Base-by-base conservation (phyloP, 2,113 vertebrate genomes). In the Manacus vitellinus region DNA sequence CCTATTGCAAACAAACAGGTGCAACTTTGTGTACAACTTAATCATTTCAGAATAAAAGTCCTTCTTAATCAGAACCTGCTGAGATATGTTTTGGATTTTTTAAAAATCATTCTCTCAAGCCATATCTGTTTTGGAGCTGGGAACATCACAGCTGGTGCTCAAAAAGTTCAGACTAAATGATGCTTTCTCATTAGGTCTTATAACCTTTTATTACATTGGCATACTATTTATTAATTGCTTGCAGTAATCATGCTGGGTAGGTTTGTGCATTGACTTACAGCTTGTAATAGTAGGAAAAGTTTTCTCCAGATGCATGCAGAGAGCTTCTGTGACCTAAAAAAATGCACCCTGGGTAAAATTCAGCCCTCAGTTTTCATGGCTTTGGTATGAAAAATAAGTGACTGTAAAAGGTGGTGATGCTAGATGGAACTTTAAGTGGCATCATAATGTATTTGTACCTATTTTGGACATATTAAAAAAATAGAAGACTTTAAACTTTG, bases 191-290 rank as follows among this genome's bases (percentile, higher is more conserved):
- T 28, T 43, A 73, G 31, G 89, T 79, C 67, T 79, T 93, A 56
- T 12, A 75, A 37, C 11, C 20, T 10, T 65, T 92, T 89, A 78
- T 93, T 79, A 94, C 30, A 16, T 25, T 91, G 77, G 61, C 51
- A 91, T 94, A 75, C 21, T 91, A 54, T 95, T 96, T 96, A 89
- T 44, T n/a, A 73, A 88, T 25, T 12, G 12, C 51, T 95, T 93
- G 41, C 41, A 72, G 33, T 70, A 76, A 89, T 63, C 49, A 31
- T n/a, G 54, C 82, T 68, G 89, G 96, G 85, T 51, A 89, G 74
- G 71, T 87, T 72, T 30, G 37, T 86, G 62, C 33, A 72, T 71
- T 87, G 58, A 94, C 72, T 94, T 74, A 25, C 46, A 88, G 61
- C 54, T 55, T 81, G 49, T 79, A 61, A 77, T 17, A 92, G 70